Evolutionary conservation across 2,888 invertebrate species (phyloP).

Genomic region (Atethmia centrago): DNA sequence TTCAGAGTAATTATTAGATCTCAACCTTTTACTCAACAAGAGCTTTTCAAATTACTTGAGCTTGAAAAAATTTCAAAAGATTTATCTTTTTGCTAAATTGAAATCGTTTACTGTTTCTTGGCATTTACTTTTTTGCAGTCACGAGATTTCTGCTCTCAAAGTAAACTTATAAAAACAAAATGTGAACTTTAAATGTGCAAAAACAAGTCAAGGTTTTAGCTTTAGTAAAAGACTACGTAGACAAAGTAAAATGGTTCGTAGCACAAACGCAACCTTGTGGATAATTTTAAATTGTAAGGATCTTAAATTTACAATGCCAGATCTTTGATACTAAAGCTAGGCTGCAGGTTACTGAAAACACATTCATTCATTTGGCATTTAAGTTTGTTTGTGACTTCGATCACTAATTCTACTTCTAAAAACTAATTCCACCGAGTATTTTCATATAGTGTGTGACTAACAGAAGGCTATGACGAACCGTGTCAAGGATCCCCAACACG

Average conservation of each 20-base stretch:
- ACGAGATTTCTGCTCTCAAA: not conserved
- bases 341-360: not conserved
- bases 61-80: conserved; percentile 1
- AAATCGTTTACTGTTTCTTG: conserved; percentile 6
- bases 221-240: not conserved
- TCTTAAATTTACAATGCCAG: not conserved
- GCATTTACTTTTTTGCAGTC: conserved; percentile 24
- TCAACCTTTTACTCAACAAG: not conserved
- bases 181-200: not conserved
- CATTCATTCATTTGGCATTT: not conserved
- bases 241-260: not conserved
- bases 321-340: not conserved
- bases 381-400: not conserved
- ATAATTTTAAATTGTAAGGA: not conserved
- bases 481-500: conserved; percentile 81
- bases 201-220: conserved; percentile 12
- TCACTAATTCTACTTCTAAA: conserved; percentile 1
- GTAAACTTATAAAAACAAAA: conserved; percentile 22
- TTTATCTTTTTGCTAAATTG: conserved; percentile 13
- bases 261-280: not conserved
- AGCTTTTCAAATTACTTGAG: not conserved
- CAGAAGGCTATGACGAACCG: conserved; percentile 65
- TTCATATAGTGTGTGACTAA: conserved; percentile 43
- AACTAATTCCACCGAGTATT: conserved; percentile 14
- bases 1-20: not conserved